Evolutionary conservation across 2,888 invertebrate genomes (phyloP), one percentile per base, ranked within the genome.

Genomic region (Dicroscelio sp.): DNA sequence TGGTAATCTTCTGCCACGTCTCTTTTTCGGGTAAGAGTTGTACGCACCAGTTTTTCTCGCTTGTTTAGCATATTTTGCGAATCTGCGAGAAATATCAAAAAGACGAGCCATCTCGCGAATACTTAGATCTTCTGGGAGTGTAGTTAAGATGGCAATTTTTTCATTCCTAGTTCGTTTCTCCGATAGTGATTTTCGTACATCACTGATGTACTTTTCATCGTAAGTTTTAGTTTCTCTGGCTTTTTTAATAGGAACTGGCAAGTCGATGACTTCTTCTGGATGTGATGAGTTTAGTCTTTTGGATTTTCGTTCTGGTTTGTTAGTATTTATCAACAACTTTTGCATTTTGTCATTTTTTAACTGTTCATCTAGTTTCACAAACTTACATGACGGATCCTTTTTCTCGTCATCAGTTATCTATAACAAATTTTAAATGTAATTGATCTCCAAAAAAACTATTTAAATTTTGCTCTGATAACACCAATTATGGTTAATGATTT

Each of bases 1-100:
- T 43, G 43, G 43, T 14, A 43, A 43, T 8, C 43, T 43, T 8
- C 43, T 12, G 14, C 43, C 43, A 43, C 43, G 43, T 43, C 14
- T 43, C 43, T 43, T 43, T 14, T 43, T 43, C 14, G 43, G 43
- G 14, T 14, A 14, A 43, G 14, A 10, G 17, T 33, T 58, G 52
- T 69, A 82, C 8, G 55, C 82, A 43, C 35, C 17, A 38, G 55
- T 52, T 63, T 4, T 30, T 27, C 58, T 2, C 27, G 35, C 10
- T 73, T 73, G 14, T 76, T 73, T 73, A 0, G 76, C 75, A 35
- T 58, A 31, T 33, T 65, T 25, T 0, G 63, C 85, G 65, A 76
- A 76, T 20, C 67, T 25, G 3, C 30, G 30, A 12, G 67, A 76
- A 14, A 84, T 33, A 33, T 23, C 17, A 43, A 85, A 75, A 35